Conservation (phyloP, 2,888 invertebrate genomes). For the Achlya flavicornis region DNA sequence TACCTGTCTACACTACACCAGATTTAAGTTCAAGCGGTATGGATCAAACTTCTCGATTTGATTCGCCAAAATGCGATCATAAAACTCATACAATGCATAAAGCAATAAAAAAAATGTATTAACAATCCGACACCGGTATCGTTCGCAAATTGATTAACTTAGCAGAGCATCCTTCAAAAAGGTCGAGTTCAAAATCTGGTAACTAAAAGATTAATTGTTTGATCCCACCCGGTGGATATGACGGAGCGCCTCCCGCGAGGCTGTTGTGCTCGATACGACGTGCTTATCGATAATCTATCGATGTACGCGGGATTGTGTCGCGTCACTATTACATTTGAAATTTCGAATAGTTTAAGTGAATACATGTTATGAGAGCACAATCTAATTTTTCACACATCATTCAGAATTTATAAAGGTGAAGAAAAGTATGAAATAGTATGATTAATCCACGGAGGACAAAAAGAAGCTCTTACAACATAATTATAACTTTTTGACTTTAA, state of each 20-base stretch:
- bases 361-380: neutral
- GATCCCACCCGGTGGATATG: slow-evolving; percentile 57
- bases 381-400: too few species aligned
- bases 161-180: slow-evolving; percentile 54
- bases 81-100: slow-evolving; percentile 42
- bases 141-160: slow-evolving; percentile 75
- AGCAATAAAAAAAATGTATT: slow-evolving; percentile 38
- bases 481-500: too few species aligned
- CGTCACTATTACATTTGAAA: slow-evolving; percentile 23
- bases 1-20: neutral
- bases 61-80: slow-evolving; percentile 18
- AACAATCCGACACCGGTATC: slow-evolving; percentile 46
- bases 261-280: slow-evolving; percentile 23
- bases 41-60: neutral
- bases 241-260: slow-evolving; percentile 44
- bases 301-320: slow-evolving; percentile 24
- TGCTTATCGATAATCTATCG: slow-evolving; percentile 43
- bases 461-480: too few species aligned
- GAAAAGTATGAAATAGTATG: too few species aligned
- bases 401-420: too few species aligned
- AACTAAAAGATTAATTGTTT: slow-evolving; percentile 77
- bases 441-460: too few species aligned
- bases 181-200: slow-evolving; percentile 63
- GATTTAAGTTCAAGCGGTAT: neutral
- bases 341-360: slow-evolving; percentile 34